Conservation (phyloP, 1,140 invertebrate species). For the Harlomillsia oculata region DNA sequence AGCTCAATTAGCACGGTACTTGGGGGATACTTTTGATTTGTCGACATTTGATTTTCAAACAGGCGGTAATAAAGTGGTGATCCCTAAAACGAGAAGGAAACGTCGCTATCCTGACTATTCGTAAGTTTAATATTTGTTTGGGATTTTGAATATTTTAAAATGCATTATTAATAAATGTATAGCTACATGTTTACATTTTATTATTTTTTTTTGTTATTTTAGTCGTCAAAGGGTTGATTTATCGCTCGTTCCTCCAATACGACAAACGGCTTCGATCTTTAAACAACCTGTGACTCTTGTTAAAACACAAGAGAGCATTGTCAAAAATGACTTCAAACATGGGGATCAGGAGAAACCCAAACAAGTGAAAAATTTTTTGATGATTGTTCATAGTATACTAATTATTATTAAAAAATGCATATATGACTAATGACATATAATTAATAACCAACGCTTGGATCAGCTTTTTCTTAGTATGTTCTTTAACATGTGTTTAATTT, state of each 20-base stretch:
- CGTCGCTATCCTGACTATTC: constrained; percentile 55
- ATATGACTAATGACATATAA: too few relatives aligned
- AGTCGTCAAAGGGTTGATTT: constrained; percentile 71
- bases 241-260: constrained; percentile 82
- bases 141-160: too few relatives aligned
- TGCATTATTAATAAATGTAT: too few relatives aligned
- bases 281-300: constrained; percentile 96
- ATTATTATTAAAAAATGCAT: too few relatives aligned
- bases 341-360: constrained; percentile 84
- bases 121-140: too few relatives aligned
- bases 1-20: constrained; percentile 62
- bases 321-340: constrained; percentile 80
- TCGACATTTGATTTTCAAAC: constrained; percentile 71
- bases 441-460: too few relatives aligned
- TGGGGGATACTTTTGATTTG: constrained; percentile 67
- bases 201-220: too few relatives aligned
- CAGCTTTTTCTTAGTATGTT: too few relatives aligned
- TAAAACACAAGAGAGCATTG: constrained; percentile 70
- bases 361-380: too few relatives aligned
- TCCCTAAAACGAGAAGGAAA: constrained; percentile 54
- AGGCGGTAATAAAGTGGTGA: constrained; percentile 55
- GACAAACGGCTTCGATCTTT: constrained; percentile 96
- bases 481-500: too few relatives aligned
- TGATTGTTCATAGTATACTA: too few relatives aligned
- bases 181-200: too few relatives aligned